Evolutionary conservation across 1,140 invertebrate species (phyloP).

Genomic region (Macrostomum lignano): DNA sequence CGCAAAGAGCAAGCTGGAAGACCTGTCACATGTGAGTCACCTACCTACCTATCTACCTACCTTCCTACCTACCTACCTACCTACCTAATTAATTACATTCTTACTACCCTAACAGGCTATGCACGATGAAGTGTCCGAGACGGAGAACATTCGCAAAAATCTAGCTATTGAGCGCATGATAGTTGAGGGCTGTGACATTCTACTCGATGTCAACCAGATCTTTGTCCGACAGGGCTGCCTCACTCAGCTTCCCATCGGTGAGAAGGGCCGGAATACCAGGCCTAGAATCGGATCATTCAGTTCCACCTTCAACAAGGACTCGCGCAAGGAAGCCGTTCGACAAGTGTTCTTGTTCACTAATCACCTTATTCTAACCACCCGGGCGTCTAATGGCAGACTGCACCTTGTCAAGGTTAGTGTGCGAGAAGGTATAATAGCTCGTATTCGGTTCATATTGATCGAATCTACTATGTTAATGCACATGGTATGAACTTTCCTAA

Average conservation of each 20-base stretch:
- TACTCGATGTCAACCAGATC: slow-evolving; percentile 70
- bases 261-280: slow-evolving; percentile 35
- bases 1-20: slow-evolving; percentile 55
- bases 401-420: slow-evolving; percentile 44
- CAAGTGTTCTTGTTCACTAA: slow-evolving; percentile 64
- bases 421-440: too few relatives aligned
- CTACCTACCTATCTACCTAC: too few relatives aligned
- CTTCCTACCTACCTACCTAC: too few relatives aligned
- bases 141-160: slow-evolving; percentile 69
- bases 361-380: slow-evolving; percentile 49
- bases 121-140: slow-evolving; percentile 47
- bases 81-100: too few relatives aligned
- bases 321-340: slow-evolving; percentile 41
- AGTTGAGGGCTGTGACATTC: slow-evolving; percentile 66
- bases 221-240: slow-evolving; percentile 27
- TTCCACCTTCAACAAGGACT: slow-evolving; percentile 24
- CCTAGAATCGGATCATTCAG: slow-evolving; percentile 34
- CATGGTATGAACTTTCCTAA: too few relatives aligned
- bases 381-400: slow-evolving; percentile 49
- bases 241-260: slow-evolving; percentile 9
- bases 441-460: too few relatives aligned
- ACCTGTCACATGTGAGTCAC: slow-evolving; percentile 39
- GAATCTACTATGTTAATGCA: too few relatives aligned
- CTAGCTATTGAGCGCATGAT: slow-evolving; percentile 75
- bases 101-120: slow-evolving; percentile 16